phyloP scores from a whole-genome alignment of 2,888 invertebrate genomes.

The Clitarchus hookeri region DNA sequence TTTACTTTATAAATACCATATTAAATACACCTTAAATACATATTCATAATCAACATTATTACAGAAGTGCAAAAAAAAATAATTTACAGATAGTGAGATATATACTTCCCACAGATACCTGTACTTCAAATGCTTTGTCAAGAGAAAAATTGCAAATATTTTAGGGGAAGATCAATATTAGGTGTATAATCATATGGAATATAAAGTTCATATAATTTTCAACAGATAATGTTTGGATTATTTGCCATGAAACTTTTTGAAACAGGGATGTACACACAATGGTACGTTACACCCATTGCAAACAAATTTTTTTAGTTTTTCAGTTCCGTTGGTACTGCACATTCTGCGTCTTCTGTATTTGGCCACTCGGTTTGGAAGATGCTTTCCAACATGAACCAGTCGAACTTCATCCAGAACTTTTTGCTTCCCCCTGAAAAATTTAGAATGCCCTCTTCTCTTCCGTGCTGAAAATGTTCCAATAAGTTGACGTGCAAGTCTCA shows the following conservation, averaged over 20 bases:
- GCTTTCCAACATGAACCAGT: conserved; percentile 28
- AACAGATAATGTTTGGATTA: neutral
- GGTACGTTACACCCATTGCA: conserved; percentile 31
- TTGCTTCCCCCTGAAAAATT: conserved; percentile 14
- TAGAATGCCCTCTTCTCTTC: neutral
- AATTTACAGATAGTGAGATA: too few relatives aligned
- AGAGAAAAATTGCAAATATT: too few relatives aligned
- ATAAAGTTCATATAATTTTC: too few relatives aligned
- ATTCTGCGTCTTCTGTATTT: conserved; percentile 10
- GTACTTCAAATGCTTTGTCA: too few relatives aligned
- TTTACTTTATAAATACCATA: too few relatives aligned
- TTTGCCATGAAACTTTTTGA: conserved; percentile 30
- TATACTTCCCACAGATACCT: too few relatives aligned
- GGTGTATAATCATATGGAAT: too few relatives aligned
- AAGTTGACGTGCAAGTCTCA: conserved; percentile 25
- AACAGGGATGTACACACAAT: conserved; percentile 23
- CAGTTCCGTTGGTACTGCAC: conserved; percentile 26
- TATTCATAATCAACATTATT: too few relatives aligned
- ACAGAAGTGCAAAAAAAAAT: too few relatives aligned
- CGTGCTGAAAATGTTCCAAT: conserved; percentile 16
- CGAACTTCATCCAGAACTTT: conserved; percentile 31
- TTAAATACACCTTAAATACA: too few relatives aligned
- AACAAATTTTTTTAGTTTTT: conserved; percentile 19
- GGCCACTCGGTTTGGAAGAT: neutral
- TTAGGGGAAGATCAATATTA: too few relatives aligned